Conservation (phyloP, 2,888 invertebrate species). For the Drosophila gaucha region DNA sequence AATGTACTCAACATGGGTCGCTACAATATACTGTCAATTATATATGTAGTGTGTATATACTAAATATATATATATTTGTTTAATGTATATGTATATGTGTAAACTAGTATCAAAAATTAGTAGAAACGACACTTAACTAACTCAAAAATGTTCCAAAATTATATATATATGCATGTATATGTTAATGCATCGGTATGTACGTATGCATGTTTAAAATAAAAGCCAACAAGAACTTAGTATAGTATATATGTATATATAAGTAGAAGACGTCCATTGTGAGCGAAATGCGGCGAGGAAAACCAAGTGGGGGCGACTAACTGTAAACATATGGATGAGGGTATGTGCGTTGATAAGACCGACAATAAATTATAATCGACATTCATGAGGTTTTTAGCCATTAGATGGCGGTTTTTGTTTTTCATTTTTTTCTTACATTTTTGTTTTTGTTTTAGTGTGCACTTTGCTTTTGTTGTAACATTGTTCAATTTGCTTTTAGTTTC, state of each 20-base stretch:
- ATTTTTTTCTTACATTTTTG: conserved; percentile 16
- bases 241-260: conserved; percentile 35
- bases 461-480: conserved; percentile 54
- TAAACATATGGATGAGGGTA: conserved; percentile 12
- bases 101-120: conserved; percentile 78
- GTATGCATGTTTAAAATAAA: conserved; percentile 60
- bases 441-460: conserved; percentile 34
- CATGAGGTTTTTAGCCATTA: conserved; percentile 66
- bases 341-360: conserved; percentile 65
- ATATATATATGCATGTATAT: conserved; percentile 36
- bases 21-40: conserved; percentile 70
- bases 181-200: conserved; percentile 30
- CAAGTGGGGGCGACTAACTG: conserved; percentile 19
- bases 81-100: conserved; percentile 64
- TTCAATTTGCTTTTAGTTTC: conserved; percentile 70
- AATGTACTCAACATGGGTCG: conserved; percentile 74
- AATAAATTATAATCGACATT: conserved; percentile 77
- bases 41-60: conserved; percentile 50
- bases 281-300: conserved; percentile 47
- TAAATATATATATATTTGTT: conserved; percentile 45
- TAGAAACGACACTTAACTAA: conserved; percentile 75
- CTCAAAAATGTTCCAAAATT: conserved; percentile 69
- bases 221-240: conserved; percentile 71
- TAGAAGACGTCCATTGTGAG: conserved; percentile 65
- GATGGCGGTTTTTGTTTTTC: conserved; percentile 53